Conservation (phyloP, 2,888 invertebrate genomes). For the Sepiola atlantica region DNA sequence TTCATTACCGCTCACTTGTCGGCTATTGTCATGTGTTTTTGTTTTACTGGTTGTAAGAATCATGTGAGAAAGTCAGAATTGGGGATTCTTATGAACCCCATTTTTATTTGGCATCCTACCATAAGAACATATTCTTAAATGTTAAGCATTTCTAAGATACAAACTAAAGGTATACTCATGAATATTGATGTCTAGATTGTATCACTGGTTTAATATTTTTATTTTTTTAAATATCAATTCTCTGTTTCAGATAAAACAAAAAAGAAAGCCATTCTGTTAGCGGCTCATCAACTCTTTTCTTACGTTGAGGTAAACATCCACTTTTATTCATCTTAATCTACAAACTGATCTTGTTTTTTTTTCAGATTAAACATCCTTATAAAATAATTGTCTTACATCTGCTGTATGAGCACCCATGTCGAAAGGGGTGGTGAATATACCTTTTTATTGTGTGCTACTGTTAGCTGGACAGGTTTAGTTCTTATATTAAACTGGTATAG, state of each 20-base stretch:
- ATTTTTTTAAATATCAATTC: background rate
- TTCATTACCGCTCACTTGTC: too few species aligned
- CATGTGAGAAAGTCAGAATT: background rate
- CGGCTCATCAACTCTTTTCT: slow-evolving; percentile 46
- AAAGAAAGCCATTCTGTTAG: slow-evolving; percentile 47
- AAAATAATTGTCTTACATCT: too few species aligned
- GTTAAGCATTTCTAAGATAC: background rate
- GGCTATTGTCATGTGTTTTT: background rate
- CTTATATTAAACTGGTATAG: too few species aligned
- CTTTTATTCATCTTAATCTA: background rate
- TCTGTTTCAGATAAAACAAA: slow-evolving; percentile 51
- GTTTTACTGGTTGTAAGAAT: background rate
- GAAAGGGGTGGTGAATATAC: background rate
- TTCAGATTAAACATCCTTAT: background rate
- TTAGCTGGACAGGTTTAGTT: too few species aligned
- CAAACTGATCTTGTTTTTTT: background rate
- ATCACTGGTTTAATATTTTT: background rate
- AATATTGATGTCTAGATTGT: background rate
- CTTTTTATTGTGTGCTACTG: too few species aligned
- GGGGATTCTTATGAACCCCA: too few species aligned
- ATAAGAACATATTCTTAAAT: too few species aligned
- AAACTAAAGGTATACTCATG: background rate
- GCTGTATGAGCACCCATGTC: too few species aligned
- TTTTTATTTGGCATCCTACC: too few species aligned
- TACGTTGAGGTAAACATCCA: slow-evolving; percentile 51